Evolutionary conservation across 2,797 vertebrate genomes (phyloP), one percentile per base, ranked within the genome.

Genomic region (Mormyrus hasselquistii): DNA sequence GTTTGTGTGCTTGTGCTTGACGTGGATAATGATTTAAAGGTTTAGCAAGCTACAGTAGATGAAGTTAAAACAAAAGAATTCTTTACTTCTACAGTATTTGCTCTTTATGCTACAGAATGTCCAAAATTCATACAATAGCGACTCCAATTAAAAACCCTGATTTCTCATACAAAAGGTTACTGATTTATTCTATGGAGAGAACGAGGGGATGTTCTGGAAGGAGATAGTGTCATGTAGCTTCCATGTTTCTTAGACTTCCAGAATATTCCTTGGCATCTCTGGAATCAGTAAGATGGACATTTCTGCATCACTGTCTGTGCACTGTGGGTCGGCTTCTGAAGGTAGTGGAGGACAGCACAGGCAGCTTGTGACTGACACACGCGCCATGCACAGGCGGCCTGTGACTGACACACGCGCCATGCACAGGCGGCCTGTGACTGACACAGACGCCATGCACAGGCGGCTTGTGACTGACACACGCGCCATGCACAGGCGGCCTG

Each of bases 1-100:
- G 50, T 86, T 55, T 86, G 86, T 29, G 25, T 29, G 25, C 25
- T 29, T 16, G 10, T 49, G 76, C 76, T 84, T 82, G 73, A 88
- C 89, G 41, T 44, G 53, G 6, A 88, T 73, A 90, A 79, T 88
- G 87, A 87, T 38, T 85, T 91, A 88, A 47, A 79, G 22, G 52
- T 90, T 73, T 90, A 89, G 55, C 65, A 89, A 90, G 83, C 88
- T 91, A 92, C 92, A 92, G 92, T 92, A 92, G 92, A 92, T 52
- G 4, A 83, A 57, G 88, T 89, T 92, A 89, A 89, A 91, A 91
- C 88, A 89, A 90, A 87, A n/a, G 41, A 87, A 90, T 83, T 62
- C 69, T 76, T 50, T 90, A 57, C 25, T 55, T 73, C 79, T 90
- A 91, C 90, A 88, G 79, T 82, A 87, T 79, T 5, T 59, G 49